A percentile compares a stretch with the other conserved stretches of the same genome.
These are phyloP conservation scores for Calephelis perditalis DNA, from an alignment of 2,888 invertebrate genomes.

Conservation along the genomic window DNA sequence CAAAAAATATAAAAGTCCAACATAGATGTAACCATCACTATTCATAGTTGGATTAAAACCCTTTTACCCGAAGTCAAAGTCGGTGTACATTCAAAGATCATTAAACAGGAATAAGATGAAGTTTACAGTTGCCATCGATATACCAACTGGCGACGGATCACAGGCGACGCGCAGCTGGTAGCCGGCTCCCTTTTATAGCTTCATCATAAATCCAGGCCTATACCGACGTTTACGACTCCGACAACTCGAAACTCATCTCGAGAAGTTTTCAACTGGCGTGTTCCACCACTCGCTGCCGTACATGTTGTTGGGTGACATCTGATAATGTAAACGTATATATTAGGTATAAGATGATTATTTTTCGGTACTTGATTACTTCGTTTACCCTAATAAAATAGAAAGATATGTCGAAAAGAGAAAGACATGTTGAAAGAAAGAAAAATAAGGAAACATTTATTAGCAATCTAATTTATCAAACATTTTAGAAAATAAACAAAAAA, in stretches of 20 bases:
- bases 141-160: not conserved
- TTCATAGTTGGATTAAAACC: not conserved
- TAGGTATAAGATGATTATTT: not conserved
- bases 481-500: too few relatives aligned
- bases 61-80: not conserved
- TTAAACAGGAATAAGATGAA: constrained; percentile 8
- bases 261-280: constrained; percentile 26
- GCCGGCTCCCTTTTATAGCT: constrained; percentile 4
- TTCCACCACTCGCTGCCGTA: constrained; percentile 25
- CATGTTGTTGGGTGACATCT: not conserved
- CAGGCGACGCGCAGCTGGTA: constrained; percentile 3
- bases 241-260: constrained; percentile 25
- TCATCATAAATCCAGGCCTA: constrained; percentile 26
- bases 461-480: too few relatives aligned
- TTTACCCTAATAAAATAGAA: not conserved
- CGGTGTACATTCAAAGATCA: not conserved
- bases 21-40: too few relatives aligned
- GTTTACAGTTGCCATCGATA: constrained; percentile 4
- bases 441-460: too few relatives aligned
- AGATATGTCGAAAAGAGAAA: too few relatives aligned
- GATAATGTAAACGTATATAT: not conserved
- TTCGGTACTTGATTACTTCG: not conserved
- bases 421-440: too few relatives aligned
- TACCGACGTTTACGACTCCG: constrained; percentile 24
- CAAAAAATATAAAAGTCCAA: too few relatives aligned